Evolutionary conservation across 2,888 invertebrate genomes (phyloP), one percentile per base, ranked within the genome.

Genomic region (Petrolisthes manimaculis): DNA sequence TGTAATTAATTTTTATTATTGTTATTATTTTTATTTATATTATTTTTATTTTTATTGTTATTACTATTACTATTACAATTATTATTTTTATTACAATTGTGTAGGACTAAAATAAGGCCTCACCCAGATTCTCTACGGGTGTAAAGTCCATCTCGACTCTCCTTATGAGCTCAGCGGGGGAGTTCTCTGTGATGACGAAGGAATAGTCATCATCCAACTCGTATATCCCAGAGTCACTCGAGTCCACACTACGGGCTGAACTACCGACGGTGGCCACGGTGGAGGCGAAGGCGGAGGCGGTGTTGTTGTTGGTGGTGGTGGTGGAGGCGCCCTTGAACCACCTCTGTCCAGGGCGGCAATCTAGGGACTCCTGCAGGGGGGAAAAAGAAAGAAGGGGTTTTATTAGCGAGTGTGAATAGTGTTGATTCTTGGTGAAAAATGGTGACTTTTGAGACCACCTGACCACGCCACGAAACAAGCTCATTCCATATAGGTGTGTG

Each of bases 101-200:
- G 9, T 14, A 53, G 9, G 6, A 74, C 51, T n/a, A 18, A 5
- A 67, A 83, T 4, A n/a, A 6, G 9, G 69, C 69, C 77, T 8
- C 67, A 91, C 91, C 88, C 4, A 91, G 80, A 61, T 91, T 89
- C 77, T 91, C 91, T 0, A 90, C 88, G n/a, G 90, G 88, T 51
- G 83, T 90, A 85, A 91, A 91, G 21, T 89, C 90, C 18, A 75
- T 74, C 55, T 90, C 90, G 55, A 91, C 91, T 61, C 85, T 82
- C 56, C 84, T 71, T 55, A 91, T 86, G n/a, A 90, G 75, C 69
- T 91, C 91, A 1, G 86, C 67, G 37, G 89, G 75, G 14, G 91
- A 91, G 88, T 91, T 91, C 18, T 91, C 91, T 5, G 91, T 91
- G 87, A 91, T 91, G 75, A 91, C 91, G 86, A 90, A 90, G 61